These are phyloP conservation scores for Scelioninae gen. 2 DNA, from an alignment of 2,888 invertebrate species.

Conservation along the genomic window DNA sequence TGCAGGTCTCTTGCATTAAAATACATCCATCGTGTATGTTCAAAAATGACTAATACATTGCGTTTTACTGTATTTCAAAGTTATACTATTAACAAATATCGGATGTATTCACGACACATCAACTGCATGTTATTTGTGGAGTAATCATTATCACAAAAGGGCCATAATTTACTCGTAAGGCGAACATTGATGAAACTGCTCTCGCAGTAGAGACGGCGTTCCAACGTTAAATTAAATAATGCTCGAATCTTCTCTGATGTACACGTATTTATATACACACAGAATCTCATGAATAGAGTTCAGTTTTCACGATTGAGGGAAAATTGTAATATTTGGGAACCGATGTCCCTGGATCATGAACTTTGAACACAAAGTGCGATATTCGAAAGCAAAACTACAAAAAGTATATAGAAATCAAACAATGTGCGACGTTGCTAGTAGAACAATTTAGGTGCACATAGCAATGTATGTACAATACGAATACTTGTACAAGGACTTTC, in stretches of 20 bases:
- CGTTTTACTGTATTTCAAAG: too few relatives aligned
- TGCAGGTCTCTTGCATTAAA: too few relatives aligned
- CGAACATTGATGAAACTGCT: too few relatives aligned
- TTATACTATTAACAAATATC: too few relatives aligned
- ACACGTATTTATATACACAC: not conserved
- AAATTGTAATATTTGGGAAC: conserved; percentile 23
- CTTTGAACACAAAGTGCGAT: not conserved
- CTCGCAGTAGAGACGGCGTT: too few relatives aligned
- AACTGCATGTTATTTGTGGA: too few relatives aligned
- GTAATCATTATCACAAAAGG: too few relatives aligned
- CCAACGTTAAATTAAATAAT: too few relatives aligned
- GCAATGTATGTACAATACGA: conserved; percentile 31
- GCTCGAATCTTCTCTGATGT: too few relatives aligned
- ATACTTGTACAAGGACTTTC: conserved; percentile 42
- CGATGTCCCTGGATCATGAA: conserved; percentile 7
- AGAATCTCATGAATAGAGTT: conserved; percentile 6
- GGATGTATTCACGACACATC: not conserved
- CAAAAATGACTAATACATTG: too few relatives aligned
- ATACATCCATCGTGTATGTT: too few relatives aligned
- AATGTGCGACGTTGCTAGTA: conserved; percentile 4
- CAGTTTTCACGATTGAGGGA: conserved; percentile 14
- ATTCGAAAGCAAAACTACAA: not conserved
- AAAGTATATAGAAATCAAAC: not conserved
- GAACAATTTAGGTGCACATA: conserved; percentile 34
- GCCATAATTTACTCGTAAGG: too few relatives aligned